phyloP scores from a whole-genome alignment of 2,888 invertebrate genomes.

The Lasius platythorax region DNA sequence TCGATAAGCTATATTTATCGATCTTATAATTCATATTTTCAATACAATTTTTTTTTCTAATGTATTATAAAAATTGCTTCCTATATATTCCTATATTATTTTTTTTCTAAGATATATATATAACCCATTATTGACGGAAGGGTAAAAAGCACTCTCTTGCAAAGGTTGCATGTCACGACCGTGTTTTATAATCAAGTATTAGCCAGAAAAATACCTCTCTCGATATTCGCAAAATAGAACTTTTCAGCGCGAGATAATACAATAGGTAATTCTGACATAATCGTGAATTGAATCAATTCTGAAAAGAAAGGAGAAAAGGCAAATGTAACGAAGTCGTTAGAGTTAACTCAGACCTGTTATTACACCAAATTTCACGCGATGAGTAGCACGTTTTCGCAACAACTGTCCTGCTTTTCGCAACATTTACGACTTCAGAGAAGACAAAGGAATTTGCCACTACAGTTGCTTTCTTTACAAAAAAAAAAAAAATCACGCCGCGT shows the following conservation, averaged over 20 bases:
- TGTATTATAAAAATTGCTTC: constrained; percentile 21
- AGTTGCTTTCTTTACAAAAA: constrained; percentile 17
- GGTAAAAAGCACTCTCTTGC: constrained; percentile 25
- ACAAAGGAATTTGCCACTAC: constrained; percentile 15
- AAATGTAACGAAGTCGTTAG: constrained; percentile 18
- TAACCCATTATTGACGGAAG: constrained; percentile 34
- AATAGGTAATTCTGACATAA: constrained; percentile 16
- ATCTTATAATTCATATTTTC: constrained; percentile 11
- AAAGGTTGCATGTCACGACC: constrained; percentile 38
- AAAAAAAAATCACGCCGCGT: constrained; percentile 5
- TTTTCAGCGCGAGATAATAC: background rate
- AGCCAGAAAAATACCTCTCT: constrained; percentile 3
- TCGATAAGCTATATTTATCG: background rate
- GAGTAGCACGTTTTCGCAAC: constrained; percentile 29
- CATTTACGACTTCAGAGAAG: constrained; percentile 7
- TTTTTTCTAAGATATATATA: constrained; percentile 26
- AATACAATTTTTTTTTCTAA: constrained; percentile 12
- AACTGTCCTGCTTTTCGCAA: constrained; percentile 31
- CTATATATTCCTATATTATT: background rate
- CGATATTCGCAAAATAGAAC: constrained; percentile 5
- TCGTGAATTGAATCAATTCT: constrained; percentile 27
- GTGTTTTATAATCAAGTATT: constrained; percentile 13
- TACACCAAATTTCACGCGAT: constrained; percentile 42
- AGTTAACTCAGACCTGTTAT: constrained; percentile 17
- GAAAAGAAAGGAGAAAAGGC: constrained; percentile 3